Conservation (phyloP, 2,797 vertebrate species). For the Acrocephalus scirpaceus region DNA sequence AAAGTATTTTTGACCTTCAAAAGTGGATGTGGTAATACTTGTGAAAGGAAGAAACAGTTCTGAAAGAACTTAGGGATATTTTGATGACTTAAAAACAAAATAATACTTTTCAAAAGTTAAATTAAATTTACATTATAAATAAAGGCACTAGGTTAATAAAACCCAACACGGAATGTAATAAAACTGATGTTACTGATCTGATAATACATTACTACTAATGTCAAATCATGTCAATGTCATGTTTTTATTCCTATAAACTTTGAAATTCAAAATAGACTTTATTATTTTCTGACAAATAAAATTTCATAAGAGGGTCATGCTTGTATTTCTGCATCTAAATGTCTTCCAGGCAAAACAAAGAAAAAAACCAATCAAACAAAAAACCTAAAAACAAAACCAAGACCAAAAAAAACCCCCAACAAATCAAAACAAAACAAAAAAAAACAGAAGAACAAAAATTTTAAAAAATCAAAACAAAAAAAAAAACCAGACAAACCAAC, state of each 20-base stretch:
- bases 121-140: neutral
- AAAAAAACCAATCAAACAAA: neutral
- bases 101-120: neutral
- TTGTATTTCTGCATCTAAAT: neutral
- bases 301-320: neutral
- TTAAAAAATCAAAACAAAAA: too few species aligned
- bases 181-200: neutral
- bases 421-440: neutral
- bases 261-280: neutral
- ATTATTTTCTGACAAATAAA: neutral
- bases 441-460: too few species aligned
- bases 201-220: neutral
- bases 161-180: neutral
- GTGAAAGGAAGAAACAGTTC: neutral
- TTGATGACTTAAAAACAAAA: neutral
- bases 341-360: rapidly evolving
- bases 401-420: too few species aligned
- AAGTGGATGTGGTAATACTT: neutral
- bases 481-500: too few species aligned
- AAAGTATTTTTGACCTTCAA: conserved; percentile 9
- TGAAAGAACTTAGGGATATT: neutral
- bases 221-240: neutral
- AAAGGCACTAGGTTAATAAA: neutral
- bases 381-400: neutral
- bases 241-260: neutral